Evolutionary conservation across 2,797 vertebrate species (phyloP), one percentile per base, ranked within the genome.

Genomic region (Petrocephalus schoutedeni): DNA sequence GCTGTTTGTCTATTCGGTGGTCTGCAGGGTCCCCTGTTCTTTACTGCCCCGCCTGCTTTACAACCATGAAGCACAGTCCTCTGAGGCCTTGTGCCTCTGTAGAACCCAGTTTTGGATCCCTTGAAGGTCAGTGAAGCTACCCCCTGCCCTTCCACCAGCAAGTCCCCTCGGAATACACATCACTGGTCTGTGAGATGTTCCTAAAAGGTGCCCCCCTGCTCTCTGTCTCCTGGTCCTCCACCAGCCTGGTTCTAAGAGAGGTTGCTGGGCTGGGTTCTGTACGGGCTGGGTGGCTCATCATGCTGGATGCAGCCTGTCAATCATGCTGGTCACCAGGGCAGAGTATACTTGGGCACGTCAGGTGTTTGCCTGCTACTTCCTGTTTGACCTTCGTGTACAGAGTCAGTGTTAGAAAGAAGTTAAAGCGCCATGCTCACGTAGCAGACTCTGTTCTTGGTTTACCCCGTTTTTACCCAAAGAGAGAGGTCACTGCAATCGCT

Each of bases 391-490:
- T 92, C 92, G 89, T 92, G 94, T 91, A 94, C 93, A 93, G 91
- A 94, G 93, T 92, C 71, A 92, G 92, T 94, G 94, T 92, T 90
- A 89, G 94, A 87, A 88, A 64, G 21, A 53, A 19, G 91, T 21
- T 51, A 89, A 19, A 89, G 91, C 91, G 21, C 61, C 87, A 89
- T 86, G 89, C 90, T 90, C 87, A 93, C 91, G 90, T 90, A 88
- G 92, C 92, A 93, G 92, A 89, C 92, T 93, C 91, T 92, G 94
- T 94, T 94, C 94, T 93, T 91, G 91, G 94, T 95, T 94, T 94
- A 94, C 93, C n/a, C 49, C 53, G 2, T 89, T 93, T 91, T 93
- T 94, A 94, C 95, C 95, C 95, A 96, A 96, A 96, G 95, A 96
- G 95, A 93, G 90, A 93, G 91, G 92, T 94, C 93, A 93, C 94